Percentiles rank a stretch among this genome's conserved stretches.
Conservation (phyloP, 2,113 vertebrate genomes). For the Camelus bactrianus region DNA sequence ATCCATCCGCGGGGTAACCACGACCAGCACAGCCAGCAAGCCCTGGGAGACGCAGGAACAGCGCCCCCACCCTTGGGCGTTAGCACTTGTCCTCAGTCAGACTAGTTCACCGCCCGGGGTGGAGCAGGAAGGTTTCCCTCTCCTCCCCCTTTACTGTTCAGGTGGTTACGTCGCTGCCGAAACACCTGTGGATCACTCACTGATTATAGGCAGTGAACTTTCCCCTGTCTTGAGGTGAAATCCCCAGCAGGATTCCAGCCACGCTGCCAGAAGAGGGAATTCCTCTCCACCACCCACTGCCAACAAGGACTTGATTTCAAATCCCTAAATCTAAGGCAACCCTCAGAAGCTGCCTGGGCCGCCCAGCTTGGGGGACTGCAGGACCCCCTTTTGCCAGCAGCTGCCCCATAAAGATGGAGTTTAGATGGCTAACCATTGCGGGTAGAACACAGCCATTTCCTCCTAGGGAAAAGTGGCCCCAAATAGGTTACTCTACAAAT, state of each 20-base stretch:
- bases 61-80: neutral
- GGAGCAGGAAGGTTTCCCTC: neutral
- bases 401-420: neutral
- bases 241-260: neutral
- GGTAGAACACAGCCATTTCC: neutral
- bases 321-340: neutral
- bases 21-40: neutral
- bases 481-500: neutral
- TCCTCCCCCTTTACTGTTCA: neutral
- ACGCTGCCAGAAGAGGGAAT: neutral
- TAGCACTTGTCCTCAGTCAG: neutral
- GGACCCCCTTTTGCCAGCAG: neutral
- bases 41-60: neutral
- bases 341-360: neutral
- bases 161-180: neutral
- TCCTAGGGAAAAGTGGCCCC: constrained; percentile 27
- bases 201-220: neutral
- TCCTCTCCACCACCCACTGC: neutral
- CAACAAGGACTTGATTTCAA: neutral
- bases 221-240: neutral
- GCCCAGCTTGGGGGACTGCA: neutral
- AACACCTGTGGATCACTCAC: neutral
- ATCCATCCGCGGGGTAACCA: neutral
- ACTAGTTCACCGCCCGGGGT: neutral
- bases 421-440: neutral